Base-by-base conservation (phyloP, 2,888 invertebrate species). In the Phengaris alcon region DNA sequence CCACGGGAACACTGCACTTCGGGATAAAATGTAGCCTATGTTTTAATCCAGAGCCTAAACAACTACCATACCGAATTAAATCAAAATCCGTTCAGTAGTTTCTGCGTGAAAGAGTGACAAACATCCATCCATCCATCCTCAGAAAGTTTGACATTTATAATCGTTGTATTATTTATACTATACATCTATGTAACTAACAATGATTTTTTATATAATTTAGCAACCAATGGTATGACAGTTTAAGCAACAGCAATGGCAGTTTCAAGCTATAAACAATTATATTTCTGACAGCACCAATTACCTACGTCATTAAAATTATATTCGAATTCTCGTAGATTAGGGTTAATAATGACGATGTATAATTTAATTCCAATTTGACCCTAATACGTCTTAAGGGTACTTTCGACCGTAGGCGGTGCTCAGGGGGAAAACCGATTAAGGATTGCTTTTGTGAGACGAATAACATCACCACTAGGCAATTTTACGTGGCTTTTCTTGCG, bases 361-460 rank as follows among this genome's bases (percentile, higher is more conserved):
- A 51, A 69, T 69, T 69, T 48, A 69, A 69, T 69, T 46, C 69
- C 69, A 48, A 46, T 69, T 69, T 48, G 48, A 69, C 69, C 69
- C 15, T 69, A 69, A 69, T 69, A 46, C 48, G n/a, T 69, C 69
- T 69, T 69, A 51, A 15, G 48, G 46, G n/a, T 48, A 46, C 69
- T 64, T 64, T 35, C 9, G 59, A 64, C 35, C 22, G 57, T 0
- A 35, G 10, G 35, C 22, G 59, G 35, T 64, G 10, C 22, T 64
- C 59, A 64, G 22, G 22, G 15, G 15, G 59, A 10, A 64, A 59
- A 64, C 35, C 35, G 59, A 22, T 64, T 35, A 35, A 64, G 22
- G 22, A 22, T 64, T 64, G 59, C 59, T 64, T 64, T 64, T 22
- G 59, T 35, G 59, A 59, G 59, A 55, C 55, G 13, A 57, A 57